Percentiles rank a stretch among this genome's conserved stretches.
Evolutionary conservation across 2,113 vertebrate genomes (phyloP).

Genomic region (Pavo muticus): DNA sequence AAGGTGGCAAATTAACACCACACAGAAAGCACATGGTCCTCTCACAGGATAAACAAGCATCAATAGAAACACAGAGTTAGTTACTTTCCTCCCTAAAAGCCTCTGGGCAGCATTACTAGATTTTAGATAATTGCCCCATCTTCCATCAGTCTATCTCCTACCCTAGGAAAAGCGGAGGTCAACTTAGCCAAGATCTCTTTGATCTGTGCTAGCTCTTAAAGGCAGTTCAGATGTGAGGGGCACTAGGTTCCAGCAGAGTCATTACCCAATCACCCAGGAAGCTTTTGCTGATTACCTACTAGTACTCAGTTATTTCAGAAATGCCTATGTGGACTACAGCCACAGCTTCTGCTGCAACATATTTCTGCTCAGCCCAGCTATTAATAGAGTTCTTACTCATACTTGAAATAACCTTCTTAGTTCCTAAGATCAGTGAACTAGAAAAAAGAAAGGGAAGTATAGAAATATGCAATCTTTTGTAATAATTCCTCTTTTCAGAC

Average conservation of each 20-base stretch:
- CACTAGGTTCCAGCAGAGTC: neutral
- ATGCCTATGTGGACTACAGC: neutral
- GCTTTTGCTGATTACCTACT: neutral
- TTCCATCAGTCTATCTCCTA: neutral
- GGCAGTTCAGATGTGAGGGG: neutral
- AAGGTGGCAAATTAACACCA: neutral
- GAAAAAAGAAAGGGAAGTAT: neutral
- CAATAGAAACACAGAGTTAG: neutral
- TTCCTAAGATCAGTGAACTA: neutral
- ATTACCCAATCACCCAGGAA: rapidly evolving
- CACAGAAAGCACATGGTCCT: neutral
- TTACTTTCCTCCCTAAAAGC: neutral
- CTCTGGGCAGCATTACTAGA: neutral
- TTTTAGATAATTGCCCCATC: neutral
- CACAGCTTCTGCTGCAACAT: neutral
- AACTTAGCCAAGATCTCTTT: neutral
- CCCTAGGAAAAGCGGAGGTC: neutral
- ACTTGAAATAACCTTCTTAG: neutral
- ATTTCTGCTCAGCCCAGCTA: neutral
- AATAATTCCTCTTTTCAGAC: neutral
- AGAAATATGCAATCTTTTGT: no score
- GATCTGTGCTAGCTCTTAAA: neutral
- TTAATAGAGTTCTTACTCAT: neutral
- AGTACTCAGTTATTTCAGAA: neutral
- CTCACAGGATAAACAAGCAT: neutral